Evolutionary conservation across 2,888 invertebrate genomes (phyloP).

Genomic region (Eristalis intricaria): DNA sequence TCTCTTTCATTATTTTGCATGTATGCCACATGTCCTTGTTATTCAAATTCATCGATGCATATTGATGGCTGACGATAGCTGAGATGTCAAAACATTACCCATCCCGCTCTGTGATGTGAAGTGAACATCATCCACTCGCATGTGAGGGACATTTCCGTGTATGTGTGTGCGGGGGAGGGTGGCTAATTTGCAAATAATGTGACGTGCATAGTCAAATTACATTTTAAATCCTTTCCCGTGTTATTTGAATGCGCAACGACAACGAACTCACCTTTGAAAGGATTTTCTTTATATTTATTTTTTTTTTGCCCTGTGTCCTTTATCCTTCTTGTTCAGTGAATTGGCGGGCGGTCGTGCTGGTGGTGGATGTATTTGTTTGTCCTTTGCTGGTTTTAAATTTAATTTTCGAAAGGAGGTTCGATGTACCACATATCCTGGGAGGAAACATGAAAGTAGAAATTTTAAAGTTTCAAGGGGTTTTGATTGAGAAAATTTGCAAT

Average conservation of each 20-base stretch:
- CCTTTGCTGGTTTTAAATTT: slow-evolving; percentile 67
- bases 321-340: slow-evolving; percentile 8
- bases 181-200: slow-evolving; percentile 72
- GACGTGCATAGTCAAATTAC: slow-evolving; percentile 72
- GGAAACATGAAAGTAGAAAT: slow-evolving; percentile 53
- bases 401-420: slow-evolving; percentile 52
- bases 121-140: slow-evolving; percentile 43
- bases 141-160: slow-evolving; percentile 5
- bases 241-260: slow-evolving; percentile 31
- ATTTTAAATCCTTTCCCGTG: slow-evolving; percentile 53
- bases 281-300: background rate
- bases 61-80: slow-evolving; percentile 66
- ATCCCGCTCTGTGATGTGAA: slow-evolving; percentile 46
- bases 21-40: slow-evolving; percentile 68
- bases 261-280: slow-evolving; percentile 52
- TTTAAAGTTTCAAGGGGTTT: slow-evolving; percentile 66
- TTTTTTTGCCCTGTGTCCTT: background rate
- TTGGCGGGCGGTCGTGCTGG: background rate
- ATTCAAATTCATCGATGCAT: slow-evolving; percentile 72
- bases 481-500: slow-evolving; percentile 59
- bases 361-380: slow-evolving; percentile 63
- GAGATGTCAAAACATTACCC: slow-evolving; percentile 70
- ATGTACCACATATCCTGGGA: background rate
- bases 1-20: slow-evolving; percentile 55
- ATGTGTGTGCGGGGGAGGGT: slow-evolving; percentile 2